Conservation (phyloP, 2,888 invertebrate genomes). For the Leucophenga maculata region DNA sequence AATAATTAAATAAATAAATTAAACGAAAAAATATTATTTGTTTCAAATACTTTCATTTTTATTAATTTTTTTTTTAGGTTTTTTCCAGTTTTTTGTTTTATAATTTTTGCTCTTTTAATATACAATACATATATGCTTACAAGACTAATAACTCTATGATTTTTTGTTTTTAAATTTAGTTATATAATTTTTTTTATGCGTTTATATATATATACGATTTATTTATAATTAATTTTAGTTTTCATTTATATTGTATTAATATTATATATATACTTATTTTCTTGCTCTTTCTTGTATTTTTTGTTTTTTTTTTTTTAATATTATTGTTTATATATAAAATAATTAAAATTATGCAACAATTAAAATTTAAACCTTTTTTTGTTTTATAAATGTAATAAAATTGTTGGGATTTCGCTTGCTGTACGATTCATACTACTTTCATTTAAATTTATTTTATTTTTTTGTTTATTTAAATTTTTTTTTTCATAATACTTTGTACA, state of each 20-base stretch:
- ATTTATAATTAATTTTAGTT: slow-evolving; percentile 27
- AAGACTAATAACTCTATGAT: slow-evolving; percentile 39
- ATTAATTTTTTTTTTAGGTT: slow-evolving; percentile 48
- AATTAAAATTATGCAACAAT: slow-evolving; percentile 69
- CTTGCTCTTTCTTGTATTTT: slow-evolving; percentile 45
- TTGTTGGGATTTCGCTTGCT: slow-evolving; percentile 57
- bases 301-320: slow-evolving; percentile 33
- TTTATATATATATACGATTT: slow-evolving; percentile 43
- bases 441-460: slow-evolving; percentile 38
- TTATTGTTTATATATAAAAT: slow-evolving; percentile 53
- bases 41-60: slow-evolving; percentile 47
- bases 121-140: slow-evolving; percentile 47
- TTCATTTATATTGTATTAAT: slow-evolving; percentile 13
- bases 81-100: slow-evolving; percentile 41
- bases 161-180: slow-evolving; percentile 19
- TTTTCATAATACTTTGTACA: slow-evolving; percentile 67
- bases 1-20: slow-evolving; percentile 12
- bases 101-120: slow-evolving; percentile 41
- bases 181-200: slow-evolving; percentile 28
- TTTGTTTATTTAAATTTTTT: slow-evolving; percentile 38
- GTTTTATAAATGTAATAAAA: slow-evolving; percentile 65
- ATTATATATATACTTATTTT: slow-evolving; percentile 34
- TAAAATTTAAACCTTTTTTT: slow-evolving; percentile 58
- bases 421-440: slow-evolving; percentile 33
- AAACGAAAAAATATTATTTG: slow-evolving; percentile 44